Conservation (phyloP, 2,113 vertebrate species). For the Vulpes ferrilata region DNA sequence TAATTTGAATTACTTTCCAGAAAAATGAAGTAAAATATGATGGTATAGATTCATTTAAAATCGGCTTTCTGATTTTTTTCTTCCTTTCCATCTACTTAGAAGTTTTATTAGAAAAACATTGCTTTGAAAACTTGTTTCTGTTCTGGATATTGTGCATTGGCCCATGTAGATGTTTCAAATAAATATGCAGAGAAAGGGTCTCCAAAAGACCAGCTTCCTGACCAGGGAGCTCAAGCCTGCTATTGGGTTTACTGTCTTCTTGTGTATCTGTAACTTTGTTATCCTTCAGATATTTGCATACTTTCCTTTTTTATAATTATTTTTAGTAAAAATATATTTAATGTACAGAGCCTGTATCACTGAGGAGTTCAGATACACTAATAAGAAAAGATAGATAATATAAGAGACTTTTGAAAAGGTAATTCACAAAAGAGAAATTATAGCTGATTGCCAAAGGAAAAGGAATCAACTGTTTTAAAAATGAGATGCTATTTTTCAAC, state of each 20-base stretch:
- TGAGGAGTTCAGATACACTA: background rate
- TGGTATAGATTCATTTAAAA: constrained; percentile 30
- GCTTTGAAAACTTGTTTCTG: background rate
- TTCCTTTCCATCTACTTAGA: background rate
- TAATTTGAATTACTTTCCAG: constrained; percentile 14
- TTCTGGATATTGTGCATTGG: background rate
- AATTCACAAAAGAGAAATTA: constrained; percentile 26
- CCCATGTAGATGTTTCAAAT: background rate
- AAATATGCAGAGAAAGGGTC: background rate
- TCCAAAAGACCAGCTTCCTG: background rate
- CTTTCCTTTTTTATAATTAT: background rate
- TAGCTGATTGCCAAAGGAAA: background rate
- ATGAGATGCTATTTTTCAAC: constrained; percentile 2
- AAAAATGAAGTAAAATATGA: constrained; percentile 22
- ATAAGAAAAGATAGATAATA: background rate
- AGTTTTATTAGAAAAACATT: background rate
- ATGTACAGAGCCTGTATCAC: background rate
- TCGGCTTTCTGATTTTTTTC: background rate
- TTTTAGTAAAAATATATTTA: background rate
- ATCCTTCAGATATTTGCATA: background rate
- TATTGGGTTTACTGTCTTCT: background rate
- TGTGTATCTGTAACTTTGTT: background rate
- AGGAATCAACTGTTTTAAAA: background rate
- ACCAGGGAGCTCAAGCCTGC: background rate
- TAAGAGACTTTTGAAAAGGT: constrained; percentile 7